Evolutionary conservation across 1,140 invertebrate genomes (phyloP).

Genomic region (Dreissena polymorpha): DNA sequence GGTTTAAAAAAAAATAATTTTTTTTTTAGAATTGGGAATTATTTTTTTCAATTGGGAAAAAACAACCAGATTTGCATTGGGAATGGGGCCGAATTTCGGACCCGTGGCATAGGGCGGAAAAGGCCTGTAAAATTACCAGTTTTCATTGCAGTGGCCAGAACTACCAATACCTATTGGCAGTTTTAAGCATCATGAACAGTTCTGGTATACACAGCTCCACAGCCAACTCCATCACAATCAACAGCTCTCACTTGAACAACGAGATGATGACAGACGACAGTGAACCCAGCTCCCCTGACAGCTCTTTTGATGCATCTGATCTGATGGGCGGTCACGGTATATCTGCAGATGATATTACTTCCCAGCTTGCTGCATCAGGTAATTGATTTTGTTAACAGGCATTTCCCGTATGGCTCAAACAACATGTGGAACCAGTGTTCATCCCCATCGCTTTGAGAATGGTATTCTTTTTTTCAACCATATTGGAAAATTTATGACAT

Average conservation of each 20-base stretch:
- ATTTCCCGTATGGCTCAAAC: neutral
- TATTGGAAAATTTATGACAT: too few species aligned
- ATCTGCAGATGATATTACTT: slow-evolving; percentile 92
- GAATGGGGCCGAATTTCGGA: too few species aligned
- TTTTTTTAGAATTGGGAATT: too few species aligned
- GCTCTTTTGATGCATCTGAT: slow-evolving; percentile 80
- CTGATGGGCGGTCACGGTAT: slow-evolving; percentile 76
- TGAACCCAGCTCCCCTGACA: slow-evolving; percentile 80
- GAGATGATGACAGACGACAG: slow-evolving; percentile 72
- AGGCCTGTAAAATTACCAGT: neutral
- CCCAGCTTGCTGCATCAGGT: slow-evolving; percentile 95
- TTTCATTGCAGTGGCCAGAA: neutral
- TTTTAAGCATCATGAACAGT: slow-evolving; percentile 36
- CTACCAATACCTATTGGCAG: neutral
- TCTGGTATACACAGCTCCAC: slow-evolving; percentile 12
- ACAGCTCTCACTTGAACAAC: slow-evolving; percentile 52
- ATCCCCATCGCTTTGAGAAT: too few species aligned
- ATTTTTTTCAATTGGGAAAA: too few species aligned
- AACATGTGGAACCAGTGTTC: too few species aligned
- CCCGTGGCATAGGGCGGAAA: too few species aligned
- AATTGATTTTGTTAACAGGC: neutral
- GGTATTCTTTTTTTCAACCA: too few species aligned
- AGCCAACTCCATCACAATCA: slow-evolving; percentile 57
- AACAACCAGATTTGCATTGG: too few species aligned
- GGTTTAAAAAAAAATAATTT: too few species aligned